Percentiles rank a stretch among this genome's conserved stretches.
These are phyloP conservation scores for Stegophylla sp. DNA, from an alignment of 2,888 invertebrate genomes.

Conservation along the genomic window DNA sequence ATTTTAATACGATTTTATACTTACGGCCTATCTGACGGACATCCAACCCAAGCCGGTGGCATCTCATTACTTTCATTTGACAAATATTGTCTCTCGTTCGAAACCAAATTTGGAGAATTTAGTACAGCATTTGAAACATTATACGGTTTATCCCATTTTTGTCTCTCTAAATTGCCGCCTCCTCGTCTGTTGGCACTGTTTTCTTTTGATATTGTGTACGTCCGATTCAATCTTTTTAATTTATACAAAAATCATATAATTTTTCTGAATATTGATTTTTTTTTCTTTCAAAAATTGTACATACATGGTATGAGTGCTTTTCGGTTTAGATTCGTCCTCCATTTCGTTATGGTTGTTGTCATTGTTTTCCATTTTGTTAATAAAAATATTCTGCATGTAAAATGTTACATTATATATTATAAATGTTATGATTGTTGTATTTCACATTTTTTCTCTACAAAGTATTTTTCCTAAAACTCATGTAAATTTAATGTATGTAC, in stretches of 20 bases:
- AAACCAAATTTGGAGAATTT: slow-evolving; percentile 23
- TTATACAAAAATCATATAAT: neutral
- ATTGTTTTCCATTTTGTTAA: slow-evolving; percentile 39
- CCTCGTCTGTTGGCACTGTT: slow-evolving; percentile 1
- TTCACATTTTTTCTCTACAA: too few relatives aligned
- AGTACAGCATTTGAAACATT: slow-evolving; percentile 25
- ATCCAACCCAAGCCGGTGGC: slow-evolving; percentile 53
- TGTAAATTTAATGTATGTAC: too few relatives aligned
- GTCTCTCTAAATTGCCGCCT: slow-evolving; percentile 27
- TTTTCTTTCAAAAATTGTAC: neutral
- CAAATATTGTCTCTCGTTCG: slow-evolving; percentile 19
- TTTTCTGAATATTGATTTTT: neutral
- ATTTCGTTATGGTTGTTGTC: slow-evolving; percentile 19
- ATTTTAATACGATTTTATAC: too few relatives aligned
- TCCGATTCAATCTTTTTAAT: slow-evolving; percentile 39
- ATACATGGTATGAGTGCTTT: slow-evolving; percentile 54
- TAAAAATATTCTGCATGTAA: slow-evolving; percentile 19
- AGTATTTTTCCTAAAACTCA: too few relatives aligned
- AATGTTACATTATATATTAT: too few relatives aligned
- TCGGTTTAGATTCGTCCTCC: slow-evolving; percentile 36
- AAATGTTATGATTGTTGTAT: too few relatives aligned
- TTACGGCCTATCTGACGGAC: slow-evolving; percentile 36
- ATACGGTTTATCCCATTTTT: slow-evolving; percentile 49
- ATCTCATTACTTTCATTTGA: slow-evolving; percentile 21
- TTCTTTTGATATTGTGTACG: slow-evolving; percentile 53